These are phyloP conservation scores for cattle (Bos taurus) DNA, from an alignment of 2,113 vertebrate genomes.

Conservation along the genomic window ARS-UCD2.0 NC_037350.1:46030001-46030500, in stretches of 20 bases:
- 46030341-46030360: conserved; percentile 51
- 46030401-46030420: neutral
- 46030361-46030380: conserved; percentile 46
- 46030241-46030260: conserved; percentile 68
- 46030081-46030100: neutral
- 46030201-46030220: conserved; percentile 47
- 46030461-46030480: conserved; percentile 33
- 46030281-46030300: conserved; percentile 51
- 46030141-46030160: neutral
- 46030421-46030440: neutral
- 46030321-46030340: conserved; percentile 59
- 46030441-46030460: neutral
- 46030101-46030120: neutral
- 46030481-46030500: conserved; percentile 19
- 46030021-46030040: neutral
- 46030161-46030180: neutral
- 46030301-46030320: conserved; percentile 55
- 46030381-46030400: neutral
- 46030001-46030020: neutral
- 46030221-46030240: conserved; percentile 56
- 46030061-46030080: neutral
- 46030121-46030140: neutral
- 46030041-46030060: neutral
- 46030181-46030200: neutral
- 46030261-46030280: conserved; percentile 46